These are phyloP conservation scores for Vespertilio murinus DNA, from an alignment of 2,797 vertebrate genomes.

Conservation along the genomic window DNA sequence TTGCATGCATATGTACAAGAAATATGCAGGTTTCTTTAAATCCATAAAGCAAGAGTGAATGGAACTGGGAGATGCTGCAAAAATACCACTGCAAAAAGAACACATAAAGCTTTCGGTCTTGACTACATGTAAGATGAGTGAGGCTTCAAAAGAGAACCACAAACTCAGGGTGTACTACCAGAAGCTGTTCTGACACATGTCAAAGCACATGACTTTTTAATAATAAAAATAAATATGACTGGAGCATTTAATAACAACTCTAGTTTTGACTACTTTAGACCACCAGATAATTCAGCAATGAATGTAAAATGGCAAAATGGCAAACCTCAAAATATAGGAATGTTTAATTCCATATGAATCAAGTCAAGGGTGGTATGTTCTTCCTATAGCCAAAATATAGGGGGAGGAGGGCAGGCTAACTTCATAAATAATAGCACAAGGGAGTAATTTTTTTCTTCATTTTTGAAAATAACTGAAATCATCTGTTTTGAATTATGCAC, in stretches of 20 bases:
- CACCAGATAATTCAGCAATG: slow-evolving; percentile 62
- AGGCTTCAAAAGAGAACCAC: slow-evolving; percentile 58
- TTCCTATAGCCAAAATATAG: slow-evolving; percentile 57
- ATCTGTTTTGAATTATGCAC: slow-evolving; percentile 63
- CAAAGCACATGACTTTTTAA: slow-evolving; percentile 70
- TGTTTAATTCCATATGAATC: slow-evolving; percentile 49
- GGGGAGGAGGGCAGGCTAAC: slow-evolving; percentile 47
- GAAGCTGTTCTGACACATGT: slow-evolving; percentile 73
- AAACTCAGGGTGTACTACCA: slow-evolving; percentile 60
- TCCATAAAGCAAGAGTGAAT: slow-evolving; percentile 63
- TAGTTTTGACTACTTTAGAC: slow-evolving; percentile 62
- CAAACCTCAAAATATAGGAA: slow-evolving; percentile 71
- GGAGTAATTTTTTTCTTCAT: slow-evolving; percentile 4
- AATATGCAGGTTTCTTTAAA: slow-evolving; percentile 69
- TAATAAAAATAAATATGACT: slow-evolving; percentile 61
- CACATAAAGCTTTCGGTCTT: slow-evolving; percentile 55
- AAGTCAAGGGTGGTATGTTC: slow-evolving; percentile 58
- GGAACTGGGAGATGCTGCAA: slow-evolving; percentile 63
- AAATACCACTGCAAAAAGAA: slow-evolving; percentile 62
- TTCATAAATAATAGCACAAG: slow-evolving; percentile 64
- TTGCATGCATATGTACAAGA: slow-evolving; percentile 79
- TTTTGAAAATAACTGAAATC: slow-evolving; percentile 66
- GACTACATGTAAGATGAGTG: slow-evolving; percentile 46
- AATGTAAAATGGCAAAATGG: slow-evolving; percentile 56
- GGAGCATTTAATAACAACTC: slow-evolving; percentile 68